These are phyloP conservation scores for Erebia palarica DNA, from an alignment of 2,888 invertebrate genomes.

Conservation along the genomic window DNA sequence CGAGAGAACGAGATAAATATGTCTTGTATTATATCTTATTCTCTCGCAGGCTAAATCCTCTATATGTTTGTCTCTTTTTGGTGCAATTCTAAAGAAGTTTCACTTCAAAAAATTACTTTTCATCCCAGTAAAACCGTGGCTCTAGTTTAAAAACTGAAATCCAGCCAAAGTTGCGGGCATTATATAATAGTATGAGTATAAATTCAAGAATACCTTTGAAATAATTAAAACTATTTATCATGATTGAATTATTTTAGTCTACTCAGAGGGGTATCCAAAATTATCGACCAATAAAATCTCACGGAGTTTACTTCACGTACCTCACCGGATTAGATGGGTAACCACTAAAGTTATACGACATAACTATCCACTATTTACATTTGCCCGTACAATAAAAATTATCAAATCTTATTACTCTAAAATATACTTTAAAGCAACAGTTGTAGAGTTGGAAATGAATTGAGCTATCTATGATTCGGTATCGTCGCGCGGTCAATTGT, in stretches of 20 bases:
- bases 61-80: too few relatives aligned
- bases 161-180: too few relatives aligned
- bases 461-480: slow-evolving; percentile 7
- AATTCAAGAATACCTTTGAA: neutral
- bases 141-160: too few relatives aligned
- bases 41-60: too few relatives aligned
- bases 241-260: slow-evolving; percentile 25
- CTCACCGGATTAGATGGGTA: slow-evolving; percentile 61
- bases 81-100: too few relatives aligned
- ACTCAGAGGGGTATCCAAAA: slow-evolving; percentile 47
- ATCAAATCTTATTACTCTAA: neutral
- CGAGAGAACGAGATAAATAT: too few relatives aligned
- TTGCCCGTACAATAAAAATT: slow-evolving; percentile 27
- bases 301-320: slow-evolving; percentile 49
- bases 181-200: neutral
- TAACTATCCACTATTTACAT: slow-evolving; percentile 53
- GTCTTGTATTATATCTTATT: too few relatives aligned
- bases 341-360: slow-evolving; percentile 67
- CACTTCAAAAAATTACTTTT: too few relatives aligned
- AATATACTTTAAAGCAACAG: slow-evolving; percentile 4
- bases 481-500: slow-evolving; percentile 36
- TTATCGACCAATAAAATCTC: slow-evolving; percentile 50
- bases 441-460: slow-evolving; percentile 17
- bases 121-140: too few relatives aligned
- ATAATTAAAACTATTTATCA: slow-evolving; percentile 11